Evolutionary conservation across 2,888 invertebrate genomes (phyloP).

Genomic region (Hybos culiciformis): DNA sequence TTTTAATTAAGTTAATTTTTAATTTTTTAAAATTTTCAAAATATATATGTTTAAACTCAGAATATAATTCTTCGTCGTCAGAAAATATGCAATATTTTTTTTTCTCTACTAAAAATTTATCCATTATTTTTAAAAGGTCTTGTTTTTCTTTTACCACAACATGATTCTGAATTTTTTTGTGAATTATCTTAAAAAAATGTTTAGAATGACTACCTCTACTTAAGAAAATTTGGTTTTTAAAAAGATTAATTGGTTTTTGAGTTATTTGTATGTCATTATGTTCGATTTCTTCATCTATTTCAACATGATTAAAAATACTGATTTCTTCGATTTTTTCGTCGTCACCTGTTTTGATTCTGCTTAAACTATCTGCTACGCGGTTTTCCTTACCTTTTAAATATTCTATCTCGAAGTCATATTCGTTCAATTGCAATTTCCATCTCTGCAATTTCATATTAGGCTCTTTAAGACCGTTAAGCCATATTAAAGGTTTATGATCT

Average conservation of each 20-base stretch:
- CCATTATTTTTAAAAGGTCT: not conserved
- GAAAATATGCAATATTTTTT: slow-evolving; percentile 1
- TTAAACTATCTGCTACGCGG: not conserved
- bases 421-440: too few species aligned
- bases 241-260: slow-evolving; percentile 4
- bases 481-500: too few species aligned
- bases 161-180: slow-evolving; percentile 3
- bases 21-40: slow-evolving; percentile 1
- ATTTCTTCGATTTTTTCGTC: not conserved
- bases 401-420: not conserved
- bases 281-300: slow-evolving; percentile 2
- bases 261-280: not conserved
- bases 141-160: not conserved
- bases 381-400: not conserved
- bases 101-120: slow-evolving; percentile 1
- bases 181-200: not conserved
- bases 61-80: not conserved
- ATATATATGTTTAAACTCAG: not conserved
- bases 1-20: slow-evolving; percentile 6
- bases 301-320: too few species aligned
- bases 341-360: not conserved
- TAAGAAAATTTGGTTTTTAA: slow-evolving; percentile 5
- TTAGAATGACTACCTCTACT: not conserved
- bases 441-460: too few species aligned
- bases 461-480: too few species aligned